A percentile compares a stretch with the other conserved stretches of the same genome.
Conservation (phyloP, 2,888 invertebrate genomes). For the Vesta saturnalis region DNA sequence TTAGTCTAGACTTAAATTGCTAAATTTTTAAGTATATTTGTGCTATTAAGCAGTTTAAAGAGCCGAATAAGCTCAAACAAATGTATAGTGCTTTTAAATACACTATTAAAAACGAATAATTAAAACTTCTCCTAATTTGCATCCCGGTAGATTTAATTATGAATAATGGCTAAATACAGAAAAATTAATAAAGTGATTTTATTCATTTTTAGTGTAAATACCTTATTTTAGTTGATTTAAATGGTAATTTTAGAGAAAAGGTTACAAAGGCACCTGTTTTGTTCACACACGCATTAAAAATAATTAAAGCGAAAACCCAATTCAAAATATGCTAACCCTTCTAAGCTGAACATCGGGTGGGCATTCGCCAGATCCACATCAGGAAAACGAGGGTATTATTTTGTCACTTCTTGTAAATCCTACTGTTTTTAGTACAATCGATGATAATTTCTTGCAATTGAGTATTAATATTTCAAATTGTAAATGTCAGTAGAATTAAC, state of each 20-base stretch:
- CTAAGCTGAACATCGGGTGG: conserved; percentile 10
- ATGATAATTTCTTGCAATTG: conserved; percentile 18
- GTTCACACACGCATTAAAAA: conserved; percentile 23
- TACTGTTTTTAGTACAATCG: conserved; percentile 4
- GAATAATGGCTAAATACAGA: too few species aligned
- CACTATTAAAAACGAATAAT: neutral
- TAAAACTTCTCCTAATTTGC: too few species aligned
- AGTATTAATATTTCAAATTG: neutral
- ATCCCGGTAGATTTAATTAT: too few species aligned
- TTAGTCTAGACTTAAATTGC: too few species aligned
- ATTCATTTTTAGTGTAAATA: neutral
- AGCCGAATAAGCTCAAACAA: neutral
- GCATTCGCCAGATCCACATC: conserved; percentile 11
- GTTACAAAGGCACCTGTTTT: conserved; percentile 12
- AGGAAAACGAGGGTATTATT: conserved; percentile 17
- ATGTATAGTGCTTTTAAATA: too few species aligned
- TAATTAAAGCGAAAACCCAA: conserved; percentile 15
- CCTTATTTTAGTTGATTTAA: neutral
- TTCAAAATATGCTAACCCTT: conserved; percentile 16
- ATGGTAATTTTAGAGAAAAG: neutral
- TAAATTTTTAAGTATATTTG: too few species aligned
- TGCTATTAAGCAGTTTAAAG: neutral
- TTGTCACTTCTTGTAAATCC: conserved; percentile 20
- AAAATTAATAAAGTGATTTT: neutral
- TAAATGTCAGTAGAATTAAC: neutral